Conservation (phyloP, 2,888 invertebrate species). For the Drosophila helvetica region DNA sequence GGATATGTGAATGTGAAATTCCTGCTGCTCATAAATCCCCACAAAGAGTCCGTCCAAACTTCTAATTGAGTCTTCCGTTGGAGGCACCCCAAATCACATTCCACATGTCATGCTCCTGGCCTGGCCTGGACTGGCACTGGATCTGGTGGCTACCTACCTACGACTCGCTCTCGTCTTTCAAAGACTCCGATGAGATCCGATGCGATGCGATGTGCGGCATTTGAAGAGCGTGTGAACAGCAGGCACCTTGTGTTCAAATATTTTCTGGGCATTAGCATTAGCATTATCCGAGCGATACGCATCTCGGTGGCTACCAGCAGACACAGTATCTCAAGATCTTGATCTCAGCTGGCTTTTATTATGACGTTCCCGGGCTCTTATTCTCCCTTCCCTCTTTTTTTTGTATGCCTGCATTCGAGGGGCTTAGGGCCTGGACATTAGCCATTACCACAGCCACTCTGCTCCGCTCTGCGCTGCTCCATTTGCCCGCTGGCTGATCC, state of each 20-base stretch:
- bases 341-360: conserved; percentile 63
- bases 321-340: conserved; percentile 40
- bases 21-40: conserved; percentile 73
- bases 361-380: conserved; percentile 62
- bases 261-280: conserved; percentile 44
- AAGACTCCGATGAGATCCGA: conserved; percentile 19
- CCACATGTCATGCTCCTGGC: conserved; percentile 68
- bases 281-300: conserved; percentile 54
- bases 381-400: conserved; percentile 50
- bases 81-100: conserved; percentile 53
- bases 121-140: conserved; percentile 9
- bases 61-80: conserved; percentile 78
- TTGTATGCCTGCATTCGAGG: conserved; percentile 19
- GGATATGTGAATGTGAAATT: conserved; percentile 61
- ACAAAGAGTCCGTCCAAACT: conserved; percentile 36
- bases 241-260: conserved; percentile 57
- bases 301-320: conserved; percentile 57
- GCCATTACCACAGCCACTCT: background rate
- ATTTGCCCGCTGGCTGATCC: conserved; percentile 53
- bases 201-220: conserved; percentile 27
- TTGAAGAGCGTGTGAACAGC: conserved; percentile 78
- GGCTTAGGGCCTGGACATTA: conserved; percentile 28
- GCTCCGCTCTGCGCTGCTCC: background rate
- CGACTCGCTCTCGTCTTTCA: conserved; percentile 55
- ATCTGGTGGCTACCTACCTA: conserved; percentile 9